Evolutionary conservation across 1,140 invertebrate species (phyloP).

Genomic region (Wiebesia pumilae): DNA sequence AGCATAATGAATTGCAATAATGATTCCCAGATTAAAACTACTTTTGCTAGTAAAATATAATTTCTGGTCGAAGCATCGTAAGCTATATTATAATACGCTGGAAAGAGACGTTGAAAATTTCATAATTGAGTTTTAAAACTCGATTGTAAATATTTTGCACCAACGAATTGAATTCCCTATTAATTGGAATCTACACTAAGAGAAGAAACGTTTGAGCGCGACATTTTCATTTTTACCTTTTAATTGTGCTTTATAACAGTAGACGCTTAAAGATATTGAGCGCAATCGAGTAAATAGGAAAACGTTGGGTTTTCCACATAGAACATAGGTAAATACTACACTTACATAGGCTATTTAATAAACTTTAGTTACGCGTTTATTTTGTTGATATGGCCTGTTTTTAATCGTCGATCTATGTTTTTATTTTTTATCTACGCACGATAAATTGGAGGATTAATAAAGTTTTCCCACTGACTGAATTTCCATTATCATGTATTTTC

Average conservation of each 20-base stretch:
- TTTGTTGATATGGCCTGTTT: conserved; percentile 64
- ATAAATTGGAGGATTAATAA: conserved; percentile 46
- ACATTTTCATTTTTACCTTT: conserved; percentile 28
- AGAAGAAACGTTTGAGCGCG: conserved; percentile 34
- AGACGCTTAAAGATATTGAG: conserved; percentile 62
- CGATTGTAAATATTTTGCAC: not conserved
- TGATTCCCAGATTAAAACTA: not conserved
- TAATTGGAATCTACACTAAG: not conserved
- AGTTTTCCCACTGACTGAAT: conserved; percentile 49
- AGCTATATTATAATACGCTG: conserved; percentile 68
- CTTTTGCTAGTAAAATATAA: not conserved
- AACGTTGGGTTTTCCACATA: conserved; percentile 47
- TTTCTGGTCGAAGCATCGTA: conserved; percentile 5
- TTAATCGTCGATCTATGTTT: conserved; percentile 18
- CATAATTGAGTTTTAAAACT: not conserved
- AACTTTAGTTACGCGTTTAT: conserved; percentile 45
- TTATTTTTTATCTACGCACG: conserved; percentile 6
- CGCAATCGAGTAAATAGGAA: conserved; percentile 46
- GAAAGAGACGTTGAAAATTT: conserved; percentile 51
- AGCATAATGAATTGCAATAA: not conserved
- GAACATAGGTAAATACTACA: conserved; percentile 62
- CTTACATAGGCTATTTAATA: conserved; percentile 60
- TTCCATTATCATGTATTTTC: conserved; percentile 20
- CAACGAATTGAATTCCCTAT: not conserved
- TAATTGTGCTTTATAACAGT: conserved; percentile 53